These are phyloP conservation scores for Acleris holmiana DNA, from an alignment of 2,888 invertebrate genomes.

Conservation along the genomic window DNA sequence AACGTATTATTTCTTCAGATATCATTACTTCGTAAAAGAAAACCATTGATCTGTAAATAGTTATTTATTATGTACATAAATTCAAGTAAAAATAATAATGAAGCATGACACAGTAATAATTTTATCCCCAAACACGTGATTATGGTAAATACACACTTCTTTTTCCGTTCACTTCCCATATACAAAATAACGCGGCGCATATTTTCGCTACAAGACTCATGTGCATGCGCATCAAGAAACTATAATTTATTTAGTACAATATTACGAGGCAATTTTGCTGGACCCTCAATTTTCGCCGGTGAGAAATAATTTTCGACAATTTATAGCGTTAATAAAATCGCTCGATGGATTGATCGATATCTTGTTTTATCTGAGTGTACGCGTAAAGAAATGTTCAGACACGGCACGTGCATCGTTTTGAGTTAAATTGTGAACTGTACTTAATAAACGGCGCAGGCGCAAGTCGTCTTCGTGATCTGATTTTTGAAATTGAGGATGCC, in stretches of 20 bases:
- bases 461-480: slow-evolving; percentile 15
- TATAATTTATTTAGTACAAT: slow-evolving; percentile 64
- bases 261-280: slow-evolving; percentile 55
- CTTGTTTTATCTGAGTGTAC: slow-evolving; percentile 48
- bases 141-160: slow-evolving; percentile 24
- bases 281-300: slow-evolving; percentile 53
- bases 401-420: slow-evolving; percentile 14
- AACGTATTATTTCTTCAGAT: no score
- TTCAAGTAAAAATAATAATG: slow-evolving; percentile 12
- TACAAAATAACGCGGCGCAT: slow-evolving; percentile 37
- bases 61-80: slow-evolving; percentile 16
- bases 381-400: slow-evolving; percentile 27
- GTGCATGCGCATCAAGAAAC: slow-evolving; percentile 51
- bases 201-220: slow-evolving; percentile 54
- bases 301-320: slow-evolving; percentile 63
- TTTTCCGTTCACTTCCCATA: slow-evolving; percentile 29
- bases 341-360: slow-evolving; percentile 63
- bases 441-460: slow-evolving; percentile 15
- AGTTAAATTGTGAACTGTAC: slow-evolving; percentile 31
- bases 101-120: slow-evolving; percentile 23
- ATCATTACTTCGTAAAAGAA: slow-evolving; percentile 13
- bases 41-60: slow-evolving; percentile 42
- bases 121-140: slow-evolving; percentile 35
- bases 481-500: slow-evolving; percentile 18
- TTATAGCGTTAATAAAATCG: slow-evolving; percentile 62